Conservation (phyloP, 2,113 vertebrate genomes). For the Phaethornis superciliosus region DNA sequence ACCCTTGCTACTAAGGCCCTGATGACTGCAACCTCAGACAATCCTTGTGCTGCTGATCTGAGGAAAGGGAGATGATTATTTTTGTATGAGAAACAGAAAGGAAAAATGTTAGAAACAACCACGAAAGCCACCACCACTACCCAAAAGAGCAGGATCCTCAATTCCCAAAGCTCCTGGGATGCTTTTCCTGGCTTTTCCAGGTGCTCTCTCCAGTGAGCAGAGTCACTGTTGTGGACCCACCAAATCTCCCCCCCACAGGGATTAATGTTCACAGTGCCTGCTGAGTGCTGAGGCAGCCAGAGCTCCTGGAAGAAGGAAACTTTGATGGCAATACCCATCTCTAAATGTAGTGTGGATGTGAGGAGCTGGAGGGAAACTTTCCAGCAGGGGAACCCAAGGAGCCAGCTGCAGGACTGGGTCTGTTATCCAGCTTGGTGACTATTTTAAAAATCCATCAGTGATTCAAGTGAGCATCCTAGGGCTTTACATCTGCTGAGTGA, state of each 20-base stretch:
- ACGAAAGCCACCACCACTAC: not conserved
- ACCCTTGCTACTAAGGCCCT: not conserved
- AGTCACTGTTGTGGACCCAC: not conserved
- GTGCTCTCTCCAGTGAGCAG: not conserved
- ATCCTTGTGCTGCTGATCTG: not conserved
- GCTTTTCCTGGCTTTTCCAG: not conserved
- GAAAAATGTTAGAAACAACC: not conserved
- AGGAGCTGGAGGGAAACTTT: not conserved
- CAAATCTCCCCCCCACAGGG: not conserved
- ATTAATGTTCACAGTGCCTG: not conserved
- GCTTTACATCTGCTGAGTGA: not conserved
- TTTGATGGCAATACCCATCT: not conserved
- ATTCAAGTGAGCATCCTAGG: no score
- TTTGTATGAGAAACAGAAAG: not conserved
- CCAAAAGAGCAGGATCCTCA: not conserved
- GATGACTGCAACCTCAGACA: not conserved
- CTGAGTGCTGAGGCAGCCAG: not conserved
- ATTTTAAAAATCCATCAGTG: not conserved
- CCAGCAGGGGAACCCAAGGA: not conserved
- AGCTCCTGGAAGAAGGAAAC: not conserved
- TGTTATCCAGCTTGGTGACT: not conserved
- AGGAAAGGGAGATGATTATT: not conserved
- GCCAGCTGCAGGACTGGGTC: not conserved
- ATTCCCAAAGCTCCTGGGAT: fast-evolving
- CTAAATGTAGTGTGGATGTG: not conserved